Evolutionary conservation across 2,888 invertebrate genomes (phyloP), one percentile per base, ranked within the genome.

Genomic region (Erebia palarica): DNA sequence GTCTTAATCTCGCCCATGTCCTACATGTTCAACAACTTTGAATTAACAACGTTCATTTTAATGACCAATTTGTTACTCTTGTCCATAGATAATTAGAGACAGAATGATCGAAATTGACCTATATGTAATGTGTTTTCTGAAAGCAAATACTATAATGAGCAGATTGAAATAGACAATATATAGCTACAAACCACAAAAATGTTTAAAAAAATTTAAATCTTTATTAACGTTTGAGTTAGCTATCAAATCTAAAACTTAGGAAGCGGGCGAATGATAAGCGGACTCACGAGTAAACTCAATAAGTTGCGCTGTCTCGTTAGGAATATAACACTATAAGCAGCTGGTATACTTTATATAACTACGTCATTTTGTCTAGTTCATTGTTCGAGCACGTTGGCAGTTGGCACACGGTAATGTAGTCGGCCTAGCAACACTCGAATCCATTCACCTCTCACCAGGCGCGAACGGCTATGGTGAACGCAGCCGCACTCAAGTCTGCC

Each of bases 391-490:
- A 85, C 85, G 87, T 86, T 87, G 90, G 90, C 90, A 88, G 87
- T 86, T 87, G 90, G 90, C 90, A 88, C 88, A 87, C 86, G 85
- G 86, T 86, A 88, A 90, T 88, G 87, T 84, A 84, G 89, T 83
- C 87, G 89, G 90, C 90, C 89, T 90, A 90, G 90, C 91, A 88
- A 89, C 89, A 84, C 85, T 87, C 84, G 84, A 86, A 87, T 90
- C 91, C 91, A 89, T 91, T 92, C 91, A 92, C 92, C 92, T 92
- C 92, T 92, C 89, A 91, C 92, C 86, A 87, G 87, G 87, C 89
- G 86, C 87, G 87, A 90, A 89, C 88, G 87, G 87, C 85, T 85
- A 83, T 82, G 79, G 76, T 78, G 79, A 77, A 77, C 76, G 75
- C 76, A 75, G 70, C 69, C 75, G 73, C 73, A 72, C 73, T 70